These are phyloP conservation scores for Tillus elongatus DNA, from an alignment of 2,888 invertebrate genomes.

Conservation along the genomic window DNA sequence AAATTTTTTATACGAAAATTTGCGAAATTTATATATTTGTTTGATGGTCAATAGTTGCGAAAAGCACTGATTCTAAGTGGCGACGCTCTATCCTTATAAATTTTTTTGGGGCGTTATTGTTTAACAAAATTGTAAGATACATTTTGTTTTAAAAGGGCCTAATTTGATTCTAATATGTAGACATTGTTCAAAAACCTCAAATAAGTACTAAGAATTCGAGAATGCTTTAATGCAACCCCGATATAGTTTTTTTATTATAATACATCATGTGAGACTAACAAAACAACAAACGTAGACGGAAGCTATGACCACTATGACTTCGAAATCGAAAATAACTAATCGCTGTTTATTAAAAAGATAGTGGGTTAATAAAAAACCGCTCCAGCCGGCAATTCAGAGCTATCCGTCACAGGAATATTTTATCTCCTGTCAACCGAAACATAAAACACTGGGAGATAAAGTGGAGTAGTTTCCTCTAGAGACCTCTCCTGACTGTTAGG, in stretches of 20 bases:
- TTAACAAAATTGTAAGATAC: background rate
- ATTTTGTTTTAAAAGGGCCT: background rate
- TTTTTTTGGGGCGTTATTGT: too few species aligned
- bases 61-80: constrained; percentile 11
- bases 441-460: constrained; percentile 43
- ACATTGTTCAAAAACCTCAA: too few species aligned
- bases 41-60: too few species aligned
- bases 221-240: constrained; percentile 1
- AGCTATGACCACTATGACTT: background rate
- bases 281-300: background rate
- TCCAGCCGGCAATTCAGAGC: constrained; percentile 34
- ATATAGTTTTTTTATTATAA: background rate
- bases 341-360: constrained; percentile 39
- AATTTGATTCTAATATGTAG: too few species aligned
- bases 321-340: constrained; percentile 32
- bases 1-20: too few species aligned
- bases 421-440: constrained; percentile 43
- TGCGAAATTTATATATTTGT: too few species aligned
- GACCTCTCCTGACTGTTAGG: constrained; percentile 32
- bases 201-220: background rate
- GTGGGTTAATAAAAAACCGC: constrained; percentile 33
- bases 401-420: constrained; percentile 43
- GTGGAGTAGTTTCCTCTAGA: constrained; percentile 40
- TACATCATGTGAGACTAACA: too few species aligned
- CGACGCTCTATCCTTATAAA: constrained; percentile 6